These are phyloP conservation scores for Campoletis sonorensis DNA, from an alignment of 1,140 invertebrate genomes.

Conservation along the genomic window DNA sequence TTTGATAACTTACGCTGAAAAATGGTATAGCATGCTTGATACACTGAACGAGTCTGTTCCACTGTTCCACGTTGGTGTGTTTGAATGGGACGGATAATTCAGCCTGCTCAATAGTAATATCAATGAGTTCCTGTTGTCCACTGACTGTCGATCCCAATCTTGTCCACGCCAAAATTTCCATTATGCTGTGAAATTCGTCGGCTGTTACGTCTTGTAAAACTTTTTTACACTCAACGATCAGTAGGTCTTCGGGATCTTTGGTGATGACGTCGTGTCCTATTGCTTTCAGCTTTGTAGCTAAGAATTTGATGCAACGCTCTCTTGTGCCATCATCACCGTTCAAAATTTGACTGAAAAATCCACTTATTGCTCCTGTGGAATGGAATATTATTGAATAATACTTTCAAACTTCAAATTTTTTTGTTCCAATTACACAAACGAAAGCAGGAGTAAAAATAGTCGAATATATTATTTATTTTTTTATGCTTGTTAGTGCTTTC, in stretches of 20 bases:
- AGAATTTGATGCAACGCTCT: slow-evolving; percentile 93
- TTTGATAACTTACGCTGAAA: slow-evolving; percentile 88
- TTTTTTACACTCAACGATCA: slow-evolving; percentile 92
- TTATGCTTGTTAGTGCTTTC: no score
- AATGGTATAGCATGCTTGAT: slow-evolving; percentile 89
- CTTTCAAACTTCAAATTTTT: neutral
- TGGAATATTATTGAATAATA: slow-evolving; percentile 37
- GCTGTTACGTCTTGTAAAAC: slow-evolving; percentile 90
- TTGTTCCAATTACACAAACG: no score
- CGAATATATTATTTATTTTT: no score
- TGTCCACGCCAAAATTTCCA: slow-evolving; percentile 89
- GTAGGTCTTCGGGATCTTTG: slow-evolving; percentile 90
- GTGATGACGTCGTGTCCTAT: slow-evolving; percentile 87
- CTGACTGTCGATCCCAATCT: slow-evolving; percentile 86
- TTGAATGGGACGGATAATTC: slow-evolving; percentile 87
- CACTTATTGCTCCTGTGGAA: slow-evolving; percentile 83
- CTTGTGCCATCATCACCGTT: slow-evolving; percentile 87
- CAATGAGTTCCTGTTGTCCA: slow-evolving; percentile 91
- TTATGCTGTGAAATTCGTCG: slow-evolving; percentile 93
- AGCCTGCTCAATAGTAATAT: slow-evolving; percentile 89
- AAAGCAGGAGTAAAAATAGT: no score
- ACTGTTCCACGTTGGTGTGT: slow-evolving; percentile 85
- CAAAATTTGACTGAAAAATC: slow-evolving; percentile 92
- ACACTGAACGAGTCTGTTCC: slow-evolving; percentile 89
- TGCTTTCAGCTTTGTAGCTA: slow-evolving; percentile 88